Base-by-base conservation (phyloP, 2,888 invertebrate genomes). In the Nomada goodeniana region DNA sequence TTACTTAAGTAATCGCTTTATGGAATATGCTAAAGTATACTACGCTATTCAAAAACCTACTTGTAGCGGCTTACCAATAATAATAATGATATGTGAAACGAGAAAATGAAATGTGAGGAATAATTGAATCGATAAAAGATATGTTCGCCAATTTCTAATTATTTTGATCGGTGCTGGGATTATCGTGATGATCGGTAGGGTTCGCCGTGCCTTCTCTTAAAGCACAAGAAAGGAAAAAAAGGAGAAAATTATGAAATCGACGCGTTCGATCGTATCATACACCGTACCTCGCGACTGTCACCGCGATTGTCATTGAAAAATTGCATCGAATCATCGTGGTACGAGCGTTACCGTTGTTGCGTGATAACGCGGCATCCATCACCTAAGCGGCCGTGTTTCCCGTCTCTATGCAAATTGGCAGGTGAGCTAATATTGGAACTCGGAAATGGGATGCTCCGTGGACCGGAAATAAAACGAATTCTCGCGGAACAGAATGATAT, bases 11-110 rank as follows among this genome's bases (percentile, higher is more conserved):
- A 92, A 91, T 89, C 90, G 88, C 92, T 92, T 92, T 92, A 92
- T 91, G 91, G 90, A 92, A 90, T 90, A 90, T 87, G 90, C 91
- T 89, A 89, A 90, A 89, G 91, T 91, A 91, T 91, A 90, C 88
- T 92, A 91, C 90, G 91, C 89, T 90, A 89, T 85, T 29, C 29
- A 29, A 29, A 29, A 29, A 29, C 0, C 29, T 29, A 29, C 9
- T 36, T 7, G 1, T 7, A 36, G 36, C 36, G 36, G 36, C 7
- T 36, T 36, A 18, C 2, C 0, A 23, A 47, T 23, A 47, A 26
- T 9, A 23, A 47, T 23, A 47, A 26, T 9, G 15, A 47, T 4
- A 15, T 50, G 15, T 47, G 44, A 42, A 44, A 15, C 2, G 15
- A 23, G 15, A 15, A 63, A 20, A 13, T 4, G 23, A 23, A 7